A percentile compares a stretch with the other conserved stretches of the same genome.
phyloP scores from a whole-genome alignment of 1,140 invertebrate species.

The Cyrtorhinus lividipennis region DNA sequence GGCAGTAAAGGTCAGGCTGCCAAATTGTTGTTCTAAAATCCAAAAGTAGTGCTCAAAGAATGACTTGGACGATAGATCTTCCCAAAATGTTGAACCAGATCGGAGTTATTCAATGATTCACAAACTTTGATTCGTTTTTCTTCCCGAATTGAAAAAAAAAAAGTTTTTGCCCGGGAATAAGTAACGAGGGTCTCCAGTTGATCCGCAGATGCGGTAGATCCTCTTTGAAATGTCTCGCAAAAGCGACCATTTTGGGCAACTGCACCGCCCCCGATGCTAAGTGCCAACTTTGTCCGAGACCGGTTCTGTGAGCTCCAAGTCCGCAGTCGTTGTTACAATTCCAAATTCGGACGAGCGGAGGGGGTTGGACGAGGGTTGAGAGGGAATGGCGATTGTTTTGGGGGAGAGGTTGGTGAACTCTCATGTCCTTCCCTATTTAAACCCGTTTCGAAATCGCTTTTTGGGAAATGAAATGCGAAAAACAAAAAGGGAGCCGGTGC shows the following conservation, averaged over 20 bases:
- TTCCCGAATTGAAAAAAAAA: no score
- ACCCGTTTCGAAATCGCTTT: not conserved
- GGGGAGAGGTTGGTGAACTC: slow-evolving; percentile 4
- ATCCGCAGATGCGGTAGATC: no score
- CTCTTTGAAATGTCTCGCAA: not conserved
- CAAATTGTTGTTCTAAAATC: no score
- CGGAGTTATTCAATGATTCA: no score
- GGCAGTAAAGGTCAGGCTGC: no score
- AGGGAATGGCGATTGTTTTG: not conserved
- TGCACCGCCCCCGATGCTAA: not conserved
- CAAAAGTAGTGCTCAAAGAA: no score
- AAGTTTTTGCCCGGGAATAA: no score
- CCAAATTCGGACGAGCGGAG: not conserved
- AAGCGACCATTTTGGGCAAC: not conserved
- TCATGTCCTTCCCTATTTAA: slow-evolving; percentile 3
- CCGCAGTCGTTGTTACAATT: slow-evolving; percentile 10
- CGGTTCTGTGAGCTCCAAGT: not conserved
- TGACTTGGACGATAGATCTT: no score
- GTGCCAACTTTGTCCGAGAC: not conserved
- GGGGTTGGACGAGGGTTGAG: no score
- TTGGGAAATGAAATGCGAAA: not conserved
- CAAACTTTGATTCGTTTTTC: no score
- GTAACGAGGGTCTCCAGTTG: no score
- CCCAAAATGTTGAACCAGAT: no score
- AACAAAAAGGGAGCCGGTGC: not conserved